Percentiles rank a stretch among this genome's conserved stretches.
These are phyloP conservation scores for Zaprionus inermis DNA, from an alignment of 1,140 invertebrate genomes.

Conservation along the genomic window DNA sequence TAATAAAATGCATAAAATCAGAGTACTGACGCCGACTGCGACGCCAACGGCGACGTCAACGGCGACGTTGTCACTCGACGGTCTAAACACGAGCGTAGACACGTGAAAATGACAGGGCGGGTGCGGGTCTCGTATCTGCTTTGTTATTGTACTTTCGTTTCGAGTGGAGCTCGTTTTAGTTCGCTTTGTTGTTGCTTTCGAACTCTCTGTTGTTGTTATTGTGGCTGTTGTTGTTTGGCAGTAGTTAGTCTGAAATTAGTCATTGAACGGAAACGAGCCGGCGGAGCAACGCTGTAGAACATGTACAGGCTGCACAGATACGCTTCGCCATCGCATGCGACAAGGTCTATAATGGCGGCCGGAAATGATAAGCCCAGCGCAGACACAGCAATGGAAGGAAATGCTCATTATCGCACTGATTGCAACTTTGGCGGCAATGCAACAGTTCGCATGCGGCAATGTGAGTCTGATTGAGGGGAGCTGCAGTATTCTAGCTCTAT, in stretches of 20 bases:
- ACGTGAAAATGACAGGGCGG: conserved; percentile 49
- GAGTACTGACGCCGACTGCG: conserved; percentile 62
- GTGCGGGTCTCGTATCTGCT: conserved; percentile 22
- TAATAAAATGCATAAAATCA: conserved; percentile 84
- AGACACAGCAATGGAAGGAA: neutral
- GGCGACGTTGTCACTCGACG: conserved; percentile 40
- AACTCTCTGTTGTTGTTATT: neutral
- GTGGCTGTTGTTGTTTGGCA: neutral
- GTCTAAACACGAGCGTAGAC: conserved; percentile 58
- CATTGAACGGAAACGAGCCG: conserved; percentile 65
- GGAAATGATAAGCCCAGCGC: conserved; percentile 22
- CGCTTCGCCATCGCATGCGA: conserved; percentile 2
- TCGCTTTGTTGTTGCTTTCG: neutral
- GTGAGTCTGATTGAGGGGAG: no score
- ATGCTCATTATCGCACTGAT: conserved; percentile 14
- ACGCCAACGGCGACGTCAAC: neutral
- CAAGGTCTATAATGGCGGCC: conserved; percentile 1
- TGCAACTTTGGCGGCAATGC: neutral
- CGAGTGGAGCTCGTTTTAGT: conserved; percentile 5
- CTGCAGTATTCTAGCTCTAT: no score
- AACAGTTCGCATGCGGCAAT: neutral
- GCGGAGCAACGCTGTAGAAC: conserved; percentile 27
- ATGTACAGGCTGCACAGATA: conserved; percentile 10
- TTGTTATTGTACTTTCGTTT: conserved; percentile 47
- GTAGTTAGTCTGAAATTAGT: conserved; percentile 62